phyloP scores from a whole-genome alignment of 2,888 invertebrate genomes.

The Herminia tarsipennalis region DNA sequence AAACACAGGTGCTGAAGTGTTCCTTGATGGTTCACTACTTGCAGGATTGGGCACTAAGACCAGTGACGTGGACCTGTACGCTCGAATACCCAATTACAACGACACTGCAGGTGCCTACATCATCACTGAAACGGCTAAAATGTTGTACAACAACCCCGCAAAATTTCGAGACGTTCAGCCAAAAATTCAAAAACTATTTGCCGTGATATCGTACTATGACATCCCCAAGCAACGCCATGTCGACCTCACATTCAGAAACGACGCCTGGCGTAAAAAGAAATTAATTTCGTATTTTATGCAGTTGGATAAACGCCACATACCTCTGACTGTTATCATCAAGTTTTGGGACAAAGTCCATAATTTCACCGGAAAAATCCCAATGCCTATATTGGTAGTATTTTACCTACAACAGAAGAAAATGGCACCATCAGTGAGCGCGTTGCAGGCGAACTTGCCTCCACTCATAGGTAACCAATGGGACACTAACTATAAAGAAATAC shows the following conservation, averaged over 20 bases:
- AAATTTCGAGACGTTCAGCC: background rate
- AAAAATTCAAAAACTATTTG: background rate
- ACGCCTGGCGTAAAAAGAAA: background rate
- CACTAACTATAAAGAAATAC: background rate
- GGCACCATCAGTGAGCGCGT: constrained; percentile 1
- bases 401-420: constrained; percentile 17
- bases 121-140: constrained; percentile 7
- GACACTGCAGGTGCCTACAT: background rate
- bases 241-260: constrained; percentile 23
- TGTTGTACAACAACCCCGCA: constrained; percentile 24
- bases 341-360: constrained; percentile 24
- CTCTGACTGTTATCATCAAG: constrained; percentile 31
- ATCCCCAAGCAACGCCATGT: constrained; percentile 11
- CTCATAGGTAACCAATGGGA: background rate
- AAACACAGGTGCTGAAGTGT: constrained; percentile 25
- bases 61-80: constrained; percentile 34
- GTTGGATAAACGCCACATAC: constrained; percentile 19
- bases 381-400: constrained; percentile 11
- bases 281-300: constrained; percentile 29
- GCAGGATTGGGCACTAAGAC: constrained; percentile 21
- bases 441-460: constrained; percentile 1
- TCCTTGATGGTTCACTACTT: constrained; percentile 23
- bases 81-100: constrained; percentile 15
- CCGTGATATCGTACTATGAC: constrained; percentile 14
- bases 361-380: background rate